phyloP scores from a whole-genome alignment of 2,888 invertebrate species.

The Drosophila barbarae region DNA sequence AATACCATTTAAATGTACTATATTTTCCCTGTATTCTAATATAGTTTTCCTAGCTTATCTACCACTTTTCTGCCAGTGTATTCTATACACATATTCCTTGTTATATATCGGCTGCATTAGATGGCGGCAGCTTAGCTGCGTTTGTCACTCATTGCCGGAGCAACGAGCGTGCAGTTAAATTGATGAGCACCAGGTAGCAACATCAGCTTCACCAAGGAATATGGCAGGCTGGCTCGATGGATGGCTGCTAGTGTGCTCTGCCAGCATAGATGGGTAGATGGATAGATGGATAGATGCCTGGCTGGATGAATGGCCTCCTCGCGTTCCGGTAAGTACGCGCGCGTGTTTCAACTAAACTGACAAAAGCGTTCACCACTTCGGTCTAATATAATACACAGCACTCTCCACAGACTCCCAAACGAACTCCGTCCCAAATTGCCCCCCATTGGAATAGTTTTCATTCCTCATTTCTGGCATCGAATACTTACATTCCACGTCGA shows the following conservation, averaged over 20 bases:
- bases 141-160: constrained; percentile 59
- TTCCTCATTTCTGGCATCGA: constrained; percentile 26
- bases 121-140: constrained; percentile 54
- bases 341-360: constrained; percentile 59
- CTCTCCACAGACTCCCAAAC: background rate
- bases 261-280: constrained; percentile 20
- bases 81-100: constrained; percentile 19
- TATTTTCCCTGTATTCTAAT: rapidly evolving
- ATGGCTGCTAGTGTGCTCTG: constrained; percentile 22
- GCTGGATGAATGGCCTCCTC: constrained; percentile 52
- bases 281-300: constrained; percentile 19
- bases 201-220: constrained; percentile 19
- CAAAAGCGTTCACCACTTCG: constrained; percentile 22
- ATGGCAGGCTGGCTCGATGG: constrained; percentile 19
- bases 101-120: constrained; percentile 68
- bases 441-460: constrained; percentile 38
- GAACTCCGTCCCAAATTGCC: background rate
- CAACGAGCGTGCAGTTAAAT: constrained; percentile 66
- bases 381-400: constrained; percentile 55
- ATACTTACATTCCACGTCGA: constrained; percentile 91
- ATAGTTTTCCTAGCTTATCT: background rate
- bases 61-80: constrained; percentile 2
- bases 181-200: constrained; percentile 67
- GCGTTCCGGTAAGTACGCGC: constrained; percentile 63
- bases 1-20: background rate